Base-by-base conservation (phyloP, 1,140 invertebrate genomes). In the Thalassaphorura encarpata region DNA sequence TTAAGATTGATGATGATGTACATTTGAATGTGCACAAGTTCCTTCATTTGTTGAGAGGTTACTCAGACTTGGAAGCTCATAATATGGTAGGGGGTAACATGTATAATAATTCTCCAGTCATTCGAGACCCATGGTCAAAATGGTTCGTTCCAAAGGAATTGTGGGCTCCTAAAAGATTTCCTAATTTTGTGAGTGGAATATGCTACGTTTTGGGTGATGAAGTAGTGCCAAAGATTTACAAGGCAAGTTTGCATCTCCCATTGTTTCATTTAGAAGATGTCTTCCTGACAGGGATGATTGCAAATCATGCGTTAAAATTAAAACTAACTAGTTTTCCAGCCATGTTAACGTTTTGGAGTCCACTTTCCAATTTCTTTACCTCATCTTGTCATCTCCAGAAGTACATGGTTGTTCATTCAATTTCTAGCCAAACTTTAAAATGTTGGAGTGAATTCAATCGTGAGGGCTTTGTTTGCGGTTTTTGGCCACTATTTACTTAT, bases 201-300 rank as follows among this genome's bases (percentile, higher is more conserved):
- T 59, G 81, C 1, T 92, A 91, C 72, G 78, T 85, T 0, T 79
- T 91, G 73, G 86, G 84, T n/a, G 69, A 77, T 5, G 78, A 81
- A 66, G 76, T 84, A 1, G 81, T 80, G 5, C 63, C 66, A 26
- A 79, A 76, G 56, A 72, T 92, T 6, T 89, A 85, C 67, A 67
- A 78, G 23, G 77, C 80, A 3, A 81, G 86, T 1, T 67, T 89
- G 1, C 69, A 71, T 41, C 83, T 80, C 6, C 78, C 80, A 6
- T 72, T 87, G 26, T 78, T 89, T 58, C 83, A 89, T 66, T 68
- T 89, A 19, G 89, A 93, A 69, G 89, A 92, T 67, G 83, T 92
- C 31, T 93, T 83, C 68, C 78, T 91, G 16, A 92, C 88, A 5
- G 89, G 88, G 19, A 52, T 65, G 31, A 55, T 62, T 5, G 56